phyloP scores from a whole-genome alignment of 1,140 invertebrate genomes.

The Druon quercuslanigerum region DNA sequence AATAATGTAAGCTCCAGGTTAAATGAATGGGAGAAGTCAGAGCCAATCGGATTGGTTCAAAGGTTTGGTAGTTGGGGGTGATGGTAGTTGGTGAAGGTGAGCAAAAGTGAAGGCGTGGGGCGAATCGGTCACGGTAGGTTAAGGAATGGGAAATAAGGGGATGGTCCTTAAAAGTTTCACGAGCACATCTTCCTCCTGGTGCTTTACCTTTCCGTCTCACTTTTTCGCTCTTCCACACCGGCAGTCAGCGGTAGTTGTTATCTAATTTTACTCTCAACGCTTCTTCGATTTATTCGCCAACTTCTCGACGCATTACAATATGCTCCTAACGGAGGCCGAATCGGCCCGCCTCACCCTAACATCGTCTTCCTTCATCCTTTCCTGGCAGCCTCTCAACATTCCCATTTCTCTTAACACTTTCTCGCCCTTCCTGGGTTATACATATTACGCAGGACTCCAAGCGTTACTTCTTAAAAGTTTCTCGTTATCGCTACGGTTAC shows the following conservation, averaged over 20 bases:
- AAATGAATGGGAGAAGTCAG: constrained; percentile 60
- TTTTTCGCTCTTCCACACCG: constrained; percentile 50
- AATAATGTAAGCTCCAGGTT: constrained; percentile 68
- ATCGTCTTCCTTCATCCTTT: constrained; percentile 48
- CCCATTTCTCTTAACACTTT: constrained; percentile 37
- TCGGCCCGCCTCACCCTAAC: constrained; percentile 51
- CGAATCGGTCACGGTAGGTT: constrained; percentile 40
- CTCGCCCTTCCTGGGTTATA: constrained; percentile 42
- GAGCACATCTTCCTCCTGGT: constrained; percentile 60
- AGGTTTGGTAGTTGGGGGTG: constrained; percentile 33
- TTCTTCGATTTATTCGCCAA: constrained; percentile 76
- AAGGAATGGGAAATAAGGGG: constrained; percentile 63
- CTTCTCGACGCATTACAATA: constrained; percentile 75
- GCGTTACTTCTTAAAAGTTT: constrained; percentile 28
- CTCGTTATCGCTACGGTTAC: constrained; percentile 18
- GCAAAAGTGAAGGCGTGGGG: constrained; percentile 43
- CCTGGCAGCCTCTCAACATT: constrained; percentile 50
- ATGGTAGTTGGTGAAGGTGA: constrained; percentile 38
- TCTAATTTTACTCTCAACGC: constrained; percentile 77
- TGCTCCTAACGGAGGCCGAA: constrained; percentile 71
- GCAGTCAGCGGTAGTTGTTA: constrained; percentile 71
- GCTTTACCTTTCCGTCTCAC: constrained; percentile 43
- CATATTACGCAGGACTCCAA: constrained; percentile 44
- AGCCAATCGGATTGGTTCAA: constrained; percentile 33
- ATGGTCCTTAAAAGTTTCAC: constrained; percentile 74